These are phyloP conservation scores for Scomberomorus guttatus DNA, from an alignment of 2,797 vertebrate species.

Conservation along the genomic window DNA sequence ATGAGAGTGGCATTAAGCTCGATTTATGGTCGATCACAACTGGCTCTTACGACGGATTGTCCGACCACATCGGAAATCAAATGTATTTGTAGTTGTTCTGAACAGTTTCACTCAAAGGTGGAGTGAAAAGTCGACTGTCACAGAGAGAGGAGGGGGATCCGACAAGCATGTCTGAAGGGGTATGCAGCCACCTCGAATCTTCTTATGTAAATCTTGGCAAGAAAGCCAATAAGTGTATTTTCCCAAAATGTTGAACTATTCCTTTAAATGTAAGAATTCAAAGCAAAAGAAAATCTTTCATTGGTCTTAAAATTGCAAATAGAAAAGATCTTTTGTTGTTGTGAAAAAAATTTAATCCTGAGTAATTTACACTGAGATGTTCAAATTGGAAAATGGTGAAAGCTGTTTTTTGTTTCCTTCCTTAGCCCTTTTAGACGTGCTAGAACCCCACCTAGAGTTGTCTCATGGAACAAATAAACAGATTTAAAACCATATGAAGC, in stretches of 20 bases:
- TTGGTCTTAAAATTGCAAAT: constrained; percentile 17
- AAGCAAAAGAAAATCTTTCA: constrained; percentile 15
- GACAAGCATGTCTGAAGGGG: too few species aligned
- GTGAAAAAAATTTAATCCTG: constrained; percentile 5
- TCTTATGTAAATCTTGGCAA: background rate
- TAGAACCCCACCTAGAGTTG: constrained; percentile 9
- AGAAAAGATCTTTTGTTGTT: background rate
- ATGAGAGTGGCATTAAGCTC: too few species aligned
- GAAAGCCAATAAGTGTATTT: background rate
- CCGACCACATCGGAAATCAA: too few species aligned
- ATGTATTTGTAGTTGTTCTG: too few species aligned
- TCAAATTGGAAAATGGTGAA: constrained; percentile 47
- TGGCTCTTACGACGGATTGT: too few species aligned
- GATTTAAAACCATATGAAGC: constrained; percentile 24
- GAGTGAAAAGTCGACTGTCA: too few species aligned
- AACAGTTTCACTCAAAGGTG: too few species aligned
- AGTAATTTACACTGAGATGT: constrained; percentile 23
- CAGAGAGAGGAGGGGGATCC: too few species aligned
- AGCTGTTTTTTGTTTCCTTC: constrained; percentile 29
- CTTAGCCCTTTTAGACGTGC: constrained; percentile 19
- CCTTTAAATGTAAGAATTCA: constrained; percentile 9
- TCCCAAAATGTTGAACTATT: constrained; percentile 1
- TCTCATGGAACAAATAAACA: constrained; percentile 47
- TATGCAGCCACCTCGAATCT: too few species aligned
- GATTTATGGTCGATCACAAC: too few species aligned